Conservation (phyloP, 2,888 invertebrate genomes). For the Hydrotaea diabolus region DNA sequence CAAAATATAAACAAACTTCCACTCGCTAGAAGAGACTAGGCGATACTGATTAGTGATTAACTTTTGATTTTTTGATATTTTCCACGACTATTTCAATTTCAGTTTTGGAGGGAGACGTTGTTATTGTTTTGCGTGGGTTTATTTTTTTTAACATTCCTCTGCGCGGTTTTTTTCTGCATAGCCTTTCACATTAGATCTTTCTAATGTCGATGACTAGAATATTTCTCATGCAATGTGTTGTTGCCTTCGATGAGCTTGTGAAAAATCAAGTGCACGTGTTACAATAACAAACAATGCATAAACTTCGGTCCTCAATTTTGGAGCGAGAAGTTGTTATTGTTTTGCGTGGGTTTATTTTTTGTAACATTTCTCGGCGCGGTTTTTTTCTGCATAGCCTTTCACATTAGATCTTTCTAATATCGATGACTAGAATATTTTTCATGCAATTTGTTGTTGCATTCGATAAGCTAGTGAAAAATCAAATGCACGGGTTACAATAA, state of each 20-base stretch:
- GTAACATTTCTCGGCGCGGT: no score
- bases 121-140: constrained; percentile 14
- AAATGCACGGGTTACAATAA: constrained; percentile 8
- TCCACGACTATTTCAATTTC: no score
- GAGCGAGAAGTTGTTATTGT: constrained; percentile 6
- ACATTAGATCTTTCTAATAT: constrained; percentile 1
- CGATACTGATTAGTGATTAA: constrained; percentile 14
- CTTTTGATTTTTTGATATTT: background rate
- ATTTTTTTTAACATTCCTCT: background rate
- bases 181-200: constrained; percentile 8
- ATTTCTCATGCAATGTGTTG: constrained; percentile 10
- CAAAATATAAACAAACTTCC: constrained; percentile 11
- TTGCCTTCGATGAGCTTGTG: constrained; percentile 1
- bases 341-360: background rate
- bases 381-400: constrained; percentile 7
- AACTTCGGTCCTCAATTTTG: background rate
- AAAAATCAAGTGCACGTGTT: background rate
- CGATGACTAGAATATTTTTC: constrained; percentile 4
- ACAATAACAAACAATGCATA: constrained; percentile 9
- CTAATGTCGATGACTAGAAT: constrained; percentile 4
- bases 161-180: background rate
- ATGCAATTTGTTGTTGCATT: background rate
- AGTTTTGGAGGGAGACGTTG: background rate
- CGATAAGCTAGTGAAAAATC: background rate
- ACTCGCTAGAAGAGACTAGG: constrained; percentile 14